Percentiles rank a stretch among this genome's conserved stretches.
phyloP scores from a whole-genome alignment of 2,113 vertebrate genomes.

The Lepus timidus region DNA sequence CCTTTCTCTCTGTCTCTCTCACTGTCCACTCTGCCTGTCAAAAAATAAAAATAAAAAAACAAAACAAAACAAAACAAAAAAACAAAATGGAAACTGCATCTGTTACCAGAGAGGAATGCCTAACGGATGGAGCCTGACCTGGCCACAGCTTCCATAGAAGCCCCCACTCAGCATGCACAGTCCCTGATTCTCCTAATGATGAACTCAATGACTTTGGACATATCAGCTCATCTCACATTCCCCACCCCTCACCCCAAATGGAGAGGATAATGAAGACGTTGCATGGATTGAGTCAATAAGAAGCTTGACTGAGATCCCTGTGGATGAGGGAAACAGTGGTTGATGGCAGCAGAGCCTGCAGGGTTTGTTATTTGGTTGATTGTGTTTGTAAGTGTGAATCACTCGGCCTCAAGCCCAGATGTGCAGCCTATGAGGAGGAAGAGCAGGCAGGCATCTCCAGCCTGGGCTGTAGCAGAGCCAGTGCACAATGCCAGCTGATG shows the following conservation, averaged over 20 bases:
- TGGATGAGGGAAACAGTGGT: background rate
- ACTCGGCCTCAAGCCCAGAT: constrained; percentile 48
- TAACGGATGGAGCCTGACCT: background rate
- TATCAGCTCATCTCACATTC: constrained; percentile 26
- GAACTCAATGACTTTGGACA: constrained; percentile 48
- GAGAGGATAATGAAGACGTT: constrained; percentile 65
- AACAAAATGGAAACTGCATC: constrained; percentile 12
- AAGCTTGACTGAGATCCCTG: constrained; percentile 55
- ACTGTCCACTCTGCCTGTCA: no score
- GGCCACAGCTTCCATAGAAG: background rate
- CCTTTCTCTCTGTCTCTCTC: no score
- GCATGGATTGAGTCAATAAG: constrained; percentile 40
- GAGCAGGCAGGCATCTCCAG: background rate
- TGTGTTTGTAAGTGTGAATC: constrained; percentile 60
- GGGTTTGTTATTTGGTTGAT: constrained; percentile 49
- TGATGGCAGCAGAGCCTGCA: background rate
- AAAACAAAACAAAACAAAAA: no score
- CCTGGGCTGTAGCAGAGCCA: background rate
- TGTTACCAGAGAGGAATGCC: constrained; percentile 28
- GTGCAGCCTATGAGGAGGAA: constrained; percentile 13
- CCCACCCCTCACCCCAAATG: background rate
- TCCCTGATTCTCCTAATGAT: constrained; percentile 41
- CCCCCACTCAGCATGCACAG: background rate
- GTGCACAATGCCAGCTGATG: background rate
- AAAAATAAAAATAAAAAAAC: no score